Base-by-base conservation (phyloP, 2,888 invertebrate species). In the Dynastes hyllus region DNA sequence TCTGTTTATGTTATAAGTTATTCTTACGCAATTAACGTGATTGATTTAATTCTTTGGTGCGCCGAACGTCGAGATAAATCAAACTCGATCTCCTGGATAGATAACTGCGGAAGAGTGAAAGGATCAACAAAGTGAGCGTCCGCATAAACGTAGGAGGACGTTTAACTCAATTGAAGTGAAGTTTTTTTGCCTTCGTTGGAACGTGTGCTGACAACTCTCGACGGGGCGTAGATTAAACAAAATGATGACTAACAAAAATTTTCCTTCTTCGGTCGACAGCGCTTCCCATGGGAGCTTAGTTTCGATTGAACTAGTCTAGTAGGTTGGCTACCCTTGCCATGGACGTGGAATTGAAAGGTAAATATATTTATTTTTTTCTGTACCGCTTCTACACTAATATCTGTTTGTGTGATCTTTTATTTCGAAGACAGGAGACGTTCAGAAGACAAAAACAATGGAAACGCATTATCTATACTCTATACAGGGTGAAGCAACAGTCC, bases 201-300 rank as follows among this genome's bases (percentile, higher is more conserved):
- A 69, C 67, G 67, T 69, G 67, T 69, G 45, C 67, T 50, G 67
- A 50, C 67, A 50, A 50, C 50, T 69, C 67, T 51, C 67, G n/a
- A n/a, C 45, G 67, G 67, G 29, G 11, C 67, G 50, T 50, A 69
- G 67, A 69, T 69, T 69, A 69, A 69, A 69, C 67, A 69, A 69
- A 69, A 69, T 69, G 67, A 69, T 69, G 67, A 50, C 67, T 69
- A 69, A 69, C 67, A 50, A 69, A 69, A 69, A 69, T 69, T 69
- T 69, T 69, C 67, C 45, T 69, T 22, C 45, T 45, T 11, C 45
- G 27, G 50, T 45, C 45, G n/a, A 5, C 16, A 51, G 67, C 45
- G 27, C n/a, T 69, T 50, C 67, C 50, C 67, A 0, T 8, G 67
- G 50, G 67, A 27, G 22, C 45, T 45, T 13, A 51, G 50, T 69